Percentiles rank a stretch among this genome's conserved stretches.
Evolutionary conservation across 2,888 invertebrate genomes (phyloP).

Genomic region (Anthophora plumipes): DNA sequence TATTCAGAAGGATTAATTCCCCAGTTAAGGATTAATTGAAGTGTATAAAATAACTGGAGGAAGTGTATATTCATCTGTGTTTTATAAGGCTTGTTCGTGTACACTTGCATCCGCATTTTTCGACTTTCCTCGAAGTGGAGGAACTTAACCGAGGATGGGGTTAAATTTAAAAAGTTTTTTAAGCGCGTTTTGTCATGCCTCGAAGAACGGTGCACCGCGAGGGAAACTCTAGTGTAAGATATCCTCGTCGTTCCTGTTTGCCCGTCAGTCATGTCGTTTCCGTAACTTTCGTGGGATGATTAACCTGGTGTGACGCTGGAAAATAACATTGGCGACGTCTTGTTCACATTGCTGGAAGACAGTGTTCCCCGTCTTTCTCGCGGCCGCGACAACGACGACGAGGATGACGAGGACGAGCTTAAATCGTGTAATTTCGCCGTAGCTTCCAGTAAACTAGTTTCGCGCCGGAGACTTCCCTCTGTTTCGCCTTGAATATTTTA

Average conservation of each 20-base stretch:
- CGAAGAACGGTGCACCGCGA: conserved; percentile 29
- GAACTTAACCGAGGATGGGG: conserved; percentile 75
- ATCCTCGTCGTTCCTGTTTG: conserved; percentile 76
- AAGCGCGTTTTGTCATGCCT: conserved; percentile 71
- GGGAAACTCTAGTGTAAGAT: conserved; percentile 62
- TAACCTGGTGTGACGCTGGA: conserved; percentile 83
- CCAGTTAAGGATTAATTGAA: too few species aligned
- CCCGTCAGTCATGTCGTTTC: conserved; percentile 79
- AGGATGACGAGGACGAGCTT: conserved; percentile 20
- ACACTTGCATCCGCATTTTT: conserved; percentile 61
- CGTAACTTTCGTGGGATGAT: conserved; percentile 79
- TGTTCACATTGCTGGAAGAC: conserved; percentile 54
- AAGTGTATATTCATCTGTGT: not conserved
- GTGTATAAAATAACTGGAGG: too few species aligned
- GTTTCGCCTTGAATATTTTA: conserved; percentile 42
- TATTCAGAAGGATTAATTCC: too few species aligned
- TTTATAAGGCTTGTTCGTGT: conserved; percentile 54
- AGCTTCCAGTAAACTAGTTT: conserved; percentile 59
- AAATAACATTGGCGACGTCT: conserved; percentile 77
- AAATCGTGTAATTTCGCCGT: conserved; percentile 50
- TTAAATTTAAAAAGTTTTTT: conserved; percentile 84
- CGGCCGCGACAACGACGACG: conserved; percentile 14
- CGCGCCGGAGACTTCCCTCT: not conserved
- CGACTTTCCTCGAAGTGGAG: conserved; percentile 36
- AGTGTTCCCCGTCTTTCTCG: conserved; percentile 32